These are phyloP conservation scores for Adelphocoris suturalis DNA, from an alignment of 2,888 invertebrate genomes.

Conservation along the genomic window DNA sequence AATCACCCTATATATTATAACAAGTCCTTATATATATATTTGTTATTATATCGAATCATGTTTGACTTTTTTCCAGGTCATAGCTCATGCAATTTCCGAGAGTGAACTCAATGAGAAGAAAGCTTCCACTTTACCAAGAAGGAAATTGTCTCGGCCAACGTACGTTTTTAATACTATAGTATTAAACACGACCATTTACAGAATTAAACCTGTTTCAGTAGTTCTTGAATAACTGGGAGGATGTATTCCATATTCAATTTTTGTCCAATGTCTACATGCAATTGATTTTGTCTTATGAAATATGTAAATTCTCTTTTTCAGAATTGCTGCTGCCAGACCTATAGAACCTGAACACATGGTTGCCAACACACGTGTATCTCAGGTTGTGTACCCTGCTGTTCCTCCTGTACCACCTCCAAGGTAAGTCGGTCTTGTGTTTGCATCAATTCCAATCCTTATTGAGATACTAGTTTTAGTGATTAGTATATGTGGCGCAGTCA, in stretches of 20 bases:
- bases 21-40: neutral
- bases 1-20: neutral
- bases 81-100: slow-evolving; percentile 75
- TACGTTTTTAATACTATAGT: slow-evolving; percentile 13
- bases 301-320: too few relatives aligned
- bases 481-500: too few relatives aligned
- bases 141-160: slow-evolving; percentile 75
- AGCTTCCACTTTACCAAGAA: slow-evolving; percentile 76
- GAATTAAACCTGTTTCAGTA: too few relatives aligned
- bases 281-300: too few relatives aligned
- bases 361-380: slow-evolving; percentile 65
- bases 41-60: neutral
- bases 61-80: slow-evolving; percentile 67
- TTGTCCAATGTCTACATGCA: too few relatives aligned
- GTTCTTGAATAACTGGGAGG: too few relatives aligned
- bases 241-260: too few relatives aligned
- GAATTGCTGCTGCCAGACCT: neutral
- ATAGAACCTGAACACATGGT: slow-evolving; percentile 70
- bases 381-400: slow-evolving; percentile 60
- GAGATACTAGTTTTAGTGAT: too few relatives aligned
- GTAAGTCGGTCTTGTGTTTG: slow-evolving; percentile 34
- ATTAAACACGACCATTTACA: neutral
- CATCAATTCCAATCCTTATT: neutral
- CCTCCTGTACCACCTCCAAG: slow-evolving; percentile 72
- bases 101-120: slow-evolving; percentile 74